A percentile compares a stretch with the other conserved stretches of the same genome.
phyloP scores from a whole-genome alignment of 2,888 invertebrate species.

The Orthonychiurus folsomi region DNA sequence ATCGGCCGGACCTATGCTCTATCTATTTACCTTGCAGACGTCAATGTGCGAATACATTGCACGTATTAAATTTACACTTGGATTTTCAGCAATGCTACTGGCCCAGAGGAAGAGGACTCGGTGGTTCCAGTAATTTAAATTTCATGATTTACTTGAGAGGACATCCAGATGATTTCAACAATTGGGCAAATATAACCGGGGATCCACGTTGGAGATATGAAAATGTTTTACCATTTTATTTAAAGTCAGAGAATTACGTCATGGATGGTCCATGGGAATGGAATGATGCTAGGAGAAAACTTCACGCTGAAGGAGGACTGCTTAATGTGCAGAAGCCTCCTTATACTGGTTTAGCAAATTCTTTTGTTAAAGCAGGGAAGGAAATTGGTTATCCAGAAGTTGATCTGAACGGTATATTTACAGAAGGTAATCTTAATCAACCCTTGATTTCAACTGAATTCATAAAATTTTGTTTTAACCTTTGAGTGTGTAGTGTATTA shows the following conservation, averaged over 20 bases:
- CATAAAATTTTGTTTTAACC: too few species aligned
- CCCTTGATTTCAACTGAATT: too few species aligned
- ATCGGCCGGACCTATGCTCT: too few species aligned
- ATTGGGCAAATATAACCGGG: conserved; percentile 15
- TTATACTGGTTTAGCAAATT: conserved; percentile 17
- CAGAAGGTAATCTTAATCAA: conserved; percentile 14
- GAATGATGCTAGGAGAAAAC: background rate
- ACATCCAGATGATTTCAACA: conserved; percentile 13
- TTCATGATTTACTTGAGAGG: conserved; percentile 14
- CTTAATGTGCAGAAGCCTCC: conserved; percentile 11
- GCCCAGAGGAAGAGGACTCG: conserved; percentile 18
- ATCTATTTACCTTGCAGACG: too few species aligned
- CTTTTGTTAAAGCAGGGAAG: conserved; percentile 18
- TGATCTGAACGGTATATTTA: conserved; percentile 21
- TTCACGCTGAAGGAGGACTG: conserved; percentile 6
- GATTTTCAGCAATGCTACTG: conserved; percentile 14
- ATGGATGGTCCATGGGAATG: background rate
- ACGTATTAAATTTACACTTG: too few species aligned
- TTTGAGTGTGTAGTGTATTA: conserved; percentile 1
- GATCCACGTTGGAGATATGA: conserved; percentile 15
- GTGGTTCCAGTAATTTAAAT: conserved; percentile 19
- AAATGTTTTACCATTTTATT: conserved; percentile 14
- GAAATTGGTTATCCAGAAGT: conserved; percentile 18
- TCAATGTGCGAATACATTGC: too few species aligned
- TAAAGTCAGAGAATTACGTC: conserved; percentile 13